Base-by-base conservation (phyloP, 2,888 invertebrate species). In the Ophion ellenae region DNA sequence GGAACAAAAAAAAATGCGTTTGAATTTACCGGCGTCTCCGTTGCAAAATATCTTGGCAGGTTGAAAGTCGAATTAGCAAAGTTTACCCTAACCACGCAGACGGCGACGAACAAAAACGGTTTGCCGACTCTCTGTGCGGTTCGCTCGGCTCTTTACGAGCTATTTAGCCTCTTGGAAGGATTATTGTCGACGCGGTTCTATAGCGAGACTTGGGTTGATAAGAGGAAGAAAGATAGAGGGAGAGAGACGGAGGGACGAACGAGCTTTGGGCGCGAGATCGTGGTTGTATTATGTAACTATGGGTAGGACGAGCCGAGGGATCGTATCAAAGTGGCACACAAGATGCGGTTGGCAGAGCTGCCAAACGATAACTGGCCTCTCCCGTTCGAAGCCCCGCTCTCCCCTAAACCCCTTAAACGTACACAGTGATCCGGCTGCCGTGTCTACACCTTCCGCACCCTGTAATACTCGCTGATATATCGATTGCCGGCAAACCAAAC, bases 351-450 rank as follows among this genome's bases (percentile, higher is more conserved):
- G 91, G 92, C 91, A 89, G 86, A 86, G 87, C 86, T 90, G 93
- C 93, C 93, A 92, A 93, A 92, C 91, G 93, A 91, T 93, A 92
- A 93, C 91, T 90, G 91, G 86, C 83, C 81, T 61, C 61, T 61
- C 64, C 69, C 14, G 14, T 53, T 53, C 53, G 53, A 53, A 53
- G 5, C 53, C 53, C 70, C 76, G 47, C 73, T 53, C 82, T 61
- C 36, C 47, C 70, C 64, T 73, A 67, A 64, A 69, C 74, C 70
- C 61, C 76, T 45, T 45, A 77, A 66, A 77, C 66, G 47, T 57
- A 36, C 77, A 77, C 59, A 24, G 77, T 61, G 69, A 61, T 78
- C 61, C 24, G 57, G 70, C 45, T 70, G 63, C 47, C 47, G 59
- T 20, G 45, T 24, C 64, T 80, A 63, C 67, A 81, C 81, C 81